Evolutionary conservation across 1,140 invertebrate genomes (phyloP).

Genomic region (Leptonema lineaticorne): DNA sequence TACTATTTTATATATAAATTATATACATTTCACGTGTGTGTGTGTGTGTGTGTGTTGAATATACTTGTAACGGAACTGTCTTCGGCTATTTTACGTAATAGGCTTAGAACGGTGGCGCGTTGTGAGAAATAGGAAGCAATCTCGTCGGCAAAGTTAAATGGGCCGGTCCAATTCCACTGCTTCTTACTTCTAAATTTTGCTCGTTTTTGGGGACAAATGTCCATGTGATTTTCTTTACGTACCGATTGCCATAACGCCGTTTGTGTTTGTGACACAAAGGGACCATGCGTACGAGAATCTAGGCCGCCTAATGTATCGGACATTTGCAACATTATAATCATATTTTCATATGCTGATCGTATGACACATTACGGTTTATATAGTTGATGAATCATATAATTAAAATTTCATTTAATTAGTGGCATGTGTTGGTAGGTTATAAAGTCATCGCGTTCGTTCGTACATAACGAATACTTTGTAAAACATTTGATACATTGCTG

Average conservation of each 20-base stretch:
- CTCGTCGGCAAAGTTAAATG: conserved; percentile 20
- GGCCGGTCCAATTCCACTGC: not conserved
- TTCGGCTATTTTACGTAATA: conserved; percentile 29
- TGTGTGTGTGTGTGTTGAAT: not conserved
- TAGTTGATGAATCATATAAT: too few species aligned
- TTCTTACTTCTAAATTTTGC: not conserved
- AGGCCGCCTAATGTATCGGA: too few species aligned
- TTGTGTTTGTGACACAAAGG: not conserved
- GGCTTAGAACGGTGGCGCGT: conserved; percentile 8
- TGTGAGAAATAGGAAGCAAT: conserved; percentile 22
- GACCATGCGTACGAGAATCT: not conserved
- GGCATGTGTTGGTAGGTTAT: too few species aligned
- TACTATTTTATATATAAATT: not conserved
- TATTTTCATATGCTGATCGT: too few species aligned
- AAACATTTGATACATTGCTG: too few species aligned
- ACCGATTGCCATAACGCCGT: not conserved
- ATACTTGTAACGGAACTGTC: too few species aligned
- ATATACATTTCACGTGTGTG: not conserved
- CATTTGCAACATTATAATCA: too few species aligned
- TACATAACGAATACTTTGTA: too few species aligned
- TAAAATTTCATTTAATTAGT: too few species aligned
- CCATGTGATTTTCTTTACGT: not conserved
- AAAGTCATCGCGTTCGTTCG: too few species aligned
- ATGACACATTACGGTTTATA: too few species aligned
- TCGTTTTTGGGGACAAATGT: conserved; percentile 5